phyloP scores from a whole-genome alignment of 2,888 invertebrate genomes.

The Dasysyrphus albostriatus region DNA sequence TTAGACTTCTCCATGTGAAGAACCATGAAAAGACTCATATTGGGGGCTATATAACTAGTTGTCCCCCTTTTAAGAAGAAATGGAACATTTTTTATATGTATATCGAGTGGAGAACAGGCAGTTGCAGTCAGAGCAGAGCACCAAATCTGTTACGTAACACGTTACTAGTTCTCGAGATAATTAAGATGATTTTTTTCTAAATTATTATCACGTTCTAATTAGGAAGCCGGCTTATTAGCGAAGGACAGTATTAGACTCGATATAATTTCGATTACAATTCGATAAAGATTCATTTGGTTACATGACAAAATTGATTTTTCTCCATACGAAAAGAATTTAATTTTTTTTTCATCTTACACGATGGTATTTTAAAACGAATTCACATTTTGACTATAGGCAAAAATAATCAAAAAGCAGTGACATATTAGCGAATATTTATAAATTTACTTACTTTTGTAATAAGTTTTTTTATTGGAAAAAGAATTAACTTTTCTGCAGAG shows the following conservation, averaged over 20 bases:
- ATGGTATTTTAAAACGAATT: constrained; percentile 21
- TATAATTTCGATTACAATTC: constrained; percentile 33
- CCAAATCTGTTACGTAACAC: constrained; percentile 65
- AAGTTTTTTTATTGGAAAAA: constrained; percentile 49
- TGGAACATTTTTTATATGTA: constrained; percentile 25
- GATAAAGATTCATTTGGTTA: constrained; percentile 25
- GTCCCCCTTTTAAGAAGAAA: constrained; percentile 27
- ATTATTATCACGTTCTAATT: constrained; percentile 51
- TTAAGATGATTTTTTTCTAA: constrained; percentile 21
- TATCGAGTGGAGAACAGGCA: constrained; percentile 23
- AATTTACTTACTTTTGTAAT: constrained; percentile 69
- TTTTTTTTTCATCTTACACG: constrained; percentile 13
- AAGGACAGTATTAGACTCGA: constrained; percentile 21
- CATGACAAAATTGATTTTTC: constrained; percentile 60
- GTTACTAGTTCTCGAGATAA: constrained; percentile 24
- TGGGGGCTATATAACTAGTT: constrained; percentile 43
- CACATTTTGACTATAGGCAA: neutral
- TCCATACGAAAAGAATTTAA: neutral
- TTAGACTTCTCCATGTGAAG: constrained; percentile 56
- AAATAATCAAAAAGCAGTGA: neutral
- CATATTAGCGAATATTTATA: constrained; percentile 9
- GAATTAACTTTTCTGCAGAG: constrained; percentile 47
- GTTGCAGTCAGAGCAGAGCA: neutral
- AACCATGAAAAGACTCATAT: constrained; percentile 31
- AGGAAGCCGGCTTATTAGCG: constrained; percentile 51